Base-by-base conservation (phyloP, 2,888 invertebrate species). In the Lamellibrachia columna region DNA sequence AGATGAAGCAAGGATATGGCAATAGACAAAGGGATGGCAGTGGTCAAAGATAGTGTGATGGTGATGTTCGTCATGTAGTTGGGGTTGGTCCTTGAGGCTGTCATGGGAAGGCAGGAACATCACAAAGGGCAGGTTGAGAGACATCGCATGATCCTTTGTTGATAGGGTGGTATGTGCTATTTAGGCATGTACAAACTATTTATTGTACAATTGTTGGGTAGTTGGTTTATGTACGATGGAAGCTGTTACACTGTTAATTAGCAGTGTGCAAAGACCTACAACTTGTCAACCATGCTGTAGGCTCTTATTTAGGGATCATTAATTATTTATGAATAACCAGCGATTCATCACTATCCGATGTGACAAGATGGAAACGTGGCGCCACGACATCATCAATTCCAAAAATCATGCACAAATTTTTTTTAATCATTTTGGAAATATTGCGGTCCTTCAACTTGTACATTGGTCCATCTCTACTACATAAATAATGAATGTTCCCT, bases 91-190 rank as follows among this genome's bases (percentile, higher is more conserved):
- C 58, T 8, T 6, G 75, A 75, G 75, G n/a, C 15, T 15, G 75
- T 75, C 15, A 75, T n/a, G 22, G 75, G 75, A 75, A 75, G 75
- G 75, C 22, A 6, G 22, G 75, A 22, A 75, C 22, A n/a, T 75
- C n/a, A 75, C 15, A 75, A 75, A 22, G 75, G 6, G 75, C 75
- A 22, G 4, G 75, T 22, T 75, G 15, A 15, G 75, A 75, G 75
- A 75, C 75, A 75, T 75, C 75, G 75, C 75, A 75, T 75, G 75
- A 15, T 15, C 75, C 75, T 75, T 75, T 75, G 75, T 75, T 75
- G 75, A 75, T 75, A 75, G 75, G 75, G 3, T 75, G 75, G 75
- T 75, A 75, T 75, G 75, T 75, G 75, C 22, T 75, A 75, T 75
- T 15, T 75, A 75, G 75, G 75, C 75, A 75, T 22, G 75, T 11